Conservation (phyloP, 1,140 invertebrate genomes). For the Bicyclus anynana region DNA sequence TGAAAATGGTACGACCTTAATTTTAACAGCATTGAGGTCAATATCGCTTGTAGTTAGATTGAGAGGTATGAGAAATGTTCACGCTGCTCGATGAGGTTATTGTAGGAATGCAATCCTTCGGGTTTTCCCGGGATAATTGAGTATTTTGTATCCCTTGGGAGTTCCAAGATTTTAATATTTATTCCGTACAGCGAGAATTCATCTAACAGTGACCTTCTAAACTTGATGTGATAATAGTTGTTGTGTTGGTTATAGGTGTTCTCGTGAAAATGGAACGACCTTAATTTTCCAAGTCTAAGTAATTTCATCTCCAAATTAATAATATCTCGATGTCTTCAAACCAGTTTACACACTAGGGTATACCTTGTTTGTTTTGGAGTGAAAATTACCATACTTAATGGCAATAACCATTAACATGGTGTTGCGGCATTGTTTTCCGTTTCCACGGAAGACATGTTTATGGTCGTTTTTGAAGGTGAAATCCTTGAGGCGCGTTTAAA, state of each 20-base stretch:
- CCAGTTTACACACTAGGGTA: background rate
- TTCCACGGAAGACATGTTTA: slow-evolving; percentile 6
- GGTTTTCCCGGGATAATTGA: background rate
- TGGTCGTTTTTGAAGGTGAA: slow-evolving; percentile 1
- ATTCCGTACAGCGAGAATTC: background rate
- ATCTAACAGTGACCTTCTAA: background rate
- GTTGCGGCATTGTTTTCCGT: background rate
- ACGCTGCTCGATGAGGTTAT: background rate
- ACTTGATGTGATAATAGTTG: slow-evolving; percentile 11
- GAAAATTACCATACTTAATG: slow-evolving; percentile 12
- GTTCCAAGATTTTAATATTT: too few species aligned
- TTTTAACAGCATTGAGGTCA: background rate
- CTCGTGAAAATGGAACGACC: background rate
- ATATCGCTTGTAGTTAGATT: background rate
- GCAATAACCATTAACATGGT: background rate
- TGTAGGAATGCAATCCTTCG: background rate
- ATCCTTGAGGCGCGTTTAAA: background rate
- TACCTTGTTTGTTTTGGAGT: slow-evolving; percentile 2
- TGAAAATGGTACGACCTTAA: background rate
- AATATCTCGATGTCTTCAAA: background rate
- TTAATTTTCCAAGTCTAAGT: too few species aligned
- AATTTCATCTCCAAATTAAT: too few species aligned
- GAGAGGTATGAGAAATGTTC: background rate
- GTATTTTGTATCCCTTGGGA: background rate
- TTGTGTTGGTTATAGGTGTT: slow-evolving; percentile 15